Base-by-base conservation (phyloP, 1,140 invertebrate species). In the Dendroctonus valens region DNA sequence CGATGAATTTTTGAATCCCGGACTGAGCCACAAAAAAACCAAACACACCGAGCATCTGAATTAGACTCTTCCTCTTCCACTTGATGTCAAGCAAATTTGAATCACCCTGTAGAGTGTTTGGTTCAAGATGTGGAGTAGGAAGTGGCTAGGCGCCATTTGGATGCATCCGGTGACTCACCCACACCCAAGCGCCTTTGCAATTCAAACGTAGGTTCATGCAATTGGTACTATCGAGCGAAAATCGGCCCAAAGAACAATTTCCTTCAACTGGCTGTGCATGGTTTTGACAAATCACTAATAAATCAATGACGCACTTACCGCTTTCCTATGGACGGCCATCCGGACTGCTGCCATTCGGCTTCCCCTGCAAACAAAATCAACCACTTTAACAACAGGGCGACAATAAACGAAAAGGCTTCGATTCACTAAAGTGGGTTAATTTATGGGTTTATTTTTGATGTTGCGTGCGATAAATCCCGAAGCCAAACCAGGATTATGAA, bases 151-250 rank as follows among this genome's bases (percentile, higher is more conserved):
- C 58, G 58, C 58, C 58, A 60, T 60, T 48, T 60, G 26, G 39
- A 39, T 14, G 58, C 58, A 48, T 60, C 58, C 58, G 58, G 58
- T 60, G 58, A 60, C 15, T 60, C 58, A 60, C 38, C 48, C 44
- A 38, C 58, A 48, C 44, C 58, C 58, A 60, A 49, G 15, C 58
- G 14, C 11, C 11, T 7, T 12, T 12, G 37, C 40, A 54, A 14
- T 12, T 8, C 50, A 54, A 54, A 37, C 14, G 26, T 26, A 26
- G 26, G 26, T 26, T 26, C 26, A 26, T 26, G 26, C 26, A 26
- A 26, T 26, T 26, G 26, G 26, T 26, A 26, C 26, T 26, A 26
- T 26, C 26, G 26, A 26, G 26, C 26, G 26, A 26, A 26, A 26
- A 26, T 26, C 26, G 26, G 26, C 26, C 26, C 26, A 26, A 26